Evolutionary conservation across 2,113 vertebrate species (phyloP), one percentile per base, ranked within the genome.

Genomic region (Phainopepla nitens): DNA sequence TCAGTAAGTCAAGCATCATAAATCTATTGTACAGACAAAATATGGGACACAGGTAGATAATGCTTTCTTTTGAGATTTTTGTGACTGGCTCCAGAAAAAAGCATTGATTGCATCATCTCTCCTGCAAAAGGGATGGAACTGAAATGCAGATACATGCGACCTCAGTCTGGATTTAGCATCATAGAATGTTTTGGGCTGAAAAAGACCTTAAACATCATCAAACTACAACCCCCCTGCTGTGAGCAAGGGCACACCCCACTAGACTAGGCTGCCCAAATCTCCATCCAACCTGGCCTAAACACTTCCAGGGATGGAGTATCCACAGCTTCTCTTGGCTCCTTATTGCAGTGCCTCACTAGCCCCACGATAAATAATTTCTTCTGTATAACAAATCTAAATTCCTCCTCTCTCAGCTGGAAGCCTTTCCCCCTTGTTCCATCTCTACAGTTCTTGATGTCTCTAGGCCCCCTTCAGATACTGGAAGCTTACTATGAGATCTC

Each of bases 131-230:
- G 9, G 7, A 9, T 64, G 23, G 44, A 72, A 36, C 7, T 64
- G 35, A 72, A 91, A 36, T 60, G 62, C 17, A 72, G 25, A 42
- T 19, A 49, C 2, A 12, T 0, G 0, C 3, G 1, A 16, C 6
- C 5, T 75, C 29, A 15, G 2, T 31, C 9, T 66, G 35, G 16
- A 49, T 78, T 78, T 73, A 29, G 44, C 44, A 29, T 10, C 13
- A 51, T 10, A 44, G 28, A 51, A 16, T 58, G 15, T 5, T 66
- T 73, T n/a, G 28, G 19, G 28, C 28, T 51, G 33, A 16, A 66
- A 81, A 33, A 13, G 31, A 58, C 13, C 6, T 50, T 50, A 50
- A 36, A 57, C 12, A 23, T 42, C 31, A 33, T 11, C 15, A 44
- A 24, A 57, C 4, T 49, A 14, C 35, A 41, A 22, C 25, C 6